Evolutionary conservation across 2,888 invertebrate species (phyloP).

Genomic region (Mythimna impura): DNA sequence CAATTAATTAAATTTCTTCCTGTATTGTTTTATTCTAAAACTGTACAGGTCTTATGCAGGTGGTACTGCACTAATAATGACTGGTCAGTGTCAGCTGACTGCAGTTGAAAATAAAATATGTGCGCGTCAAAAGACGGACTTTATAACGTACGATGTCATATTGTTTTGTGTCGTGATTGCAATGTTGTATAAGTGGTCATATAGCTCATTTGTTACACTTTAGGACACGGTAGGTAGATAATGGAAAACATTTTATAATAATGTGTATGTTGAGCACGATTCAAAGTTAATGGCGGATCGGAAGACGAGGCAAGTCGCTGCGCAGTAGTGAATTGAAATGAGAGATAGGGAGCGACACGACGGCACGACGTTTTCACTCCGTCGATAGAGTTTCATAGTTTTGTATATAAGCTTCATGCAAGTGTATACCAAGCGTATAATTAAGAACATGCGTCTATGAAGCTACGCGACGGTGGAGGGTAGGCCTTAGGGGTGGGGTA

Average conservation of each 20-base stretch:
- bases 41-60: neutral
- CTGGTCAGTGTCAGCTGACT: neutral
- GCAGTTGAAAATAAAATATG: slow-evolving; percentile 16
- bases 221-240: slow-evolving; percentile 12
- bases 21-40: no score
- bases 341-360: no score
- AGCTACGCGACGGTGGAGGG: neutral
- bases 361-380: no score
- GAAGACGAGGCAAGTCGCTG: neutral
- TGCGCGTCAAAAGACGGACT: neutral
- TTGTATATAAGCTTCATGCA: no score
- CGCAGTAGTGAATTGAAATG: neutral
- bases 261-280: neutral
- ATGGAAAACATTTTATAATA: slow-evolving; percentile 16
- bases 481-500: neutral
- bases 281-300: neutral
- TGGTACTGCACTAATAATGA: slow-evolving; percentile 29
- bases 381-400: no score
- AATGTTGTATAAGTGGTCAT: slow-evolving; percentile 4
- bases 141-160: slow-evolving; percentile 15
- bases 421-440: no score
- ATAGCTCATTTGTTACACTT: slow-evolving; percentile 2
- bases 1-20: neutral
- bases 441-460: no score
- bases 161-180: slow-evolving; percentile 23